Evolutionary conservation across 2,888 invertebrate species (phyloP).

Genomic region (Pecten maximus): DNA sequence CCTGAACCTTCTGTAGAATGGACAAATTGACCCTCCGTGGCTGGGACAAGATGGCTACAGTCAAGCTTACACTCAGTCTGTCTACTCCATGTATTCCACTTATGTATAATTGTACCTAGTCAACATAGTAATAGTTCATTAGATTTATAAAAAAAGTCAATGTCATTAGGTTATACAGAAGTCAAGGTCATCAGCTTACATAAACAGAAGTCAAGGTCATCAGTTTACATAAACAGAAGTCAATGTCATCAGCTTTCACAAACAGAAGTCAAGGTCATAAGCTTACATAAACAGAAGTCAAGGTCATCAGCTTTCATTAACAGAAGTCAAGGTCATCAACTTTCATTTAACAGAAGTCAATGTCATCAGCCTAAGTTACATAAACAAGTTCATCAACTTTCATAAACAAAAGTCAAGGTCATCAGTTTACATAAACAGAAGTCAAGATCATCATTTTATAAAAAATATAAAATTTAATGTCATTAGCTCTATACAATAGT

Average conservation of each 20-base stretch:
- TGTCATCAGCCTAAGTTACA: too few species aligned
- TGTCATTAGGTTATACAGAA: neutral
- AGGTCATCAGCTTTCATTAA: neutral
- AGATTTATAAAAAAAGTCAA: too few species aligned
- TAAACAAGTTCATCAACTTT: too few species aligned
- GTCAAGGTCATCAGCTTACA: neutral
- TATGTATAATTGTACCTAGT: constrained; percentile 92
- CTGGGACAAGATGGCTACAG: constrained; percentile 86
- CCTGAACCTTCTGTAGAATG: constrained; percentile 5
- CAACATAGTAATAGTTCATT: constrained; percentile 37
- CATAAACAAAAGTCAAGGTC: neutral
- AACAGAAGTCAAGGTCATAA: neutral
- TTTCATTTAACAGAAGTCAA: neutral
- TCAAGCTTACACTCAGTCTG: constrained; percentile 91
- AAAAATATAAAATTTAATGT: too few species aligned
- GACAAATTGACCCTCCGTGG: constrained; percentile 55
- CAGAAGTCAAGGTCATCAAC: neutral
- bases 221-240: neutral
- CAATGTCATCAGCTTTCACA: neutral
- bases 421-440: neutral
- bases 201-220: neutral
- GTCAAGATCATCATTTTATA: too few species aligned
- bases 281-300: neutral
- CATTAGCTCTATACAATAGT: too few species aligned
- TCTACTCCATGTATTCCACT: constrained; percentile 90